phyloP scores from a whole-genome alignment of 2,113 vertebrate species.

The Takifugu bimaculatus region DNA sequence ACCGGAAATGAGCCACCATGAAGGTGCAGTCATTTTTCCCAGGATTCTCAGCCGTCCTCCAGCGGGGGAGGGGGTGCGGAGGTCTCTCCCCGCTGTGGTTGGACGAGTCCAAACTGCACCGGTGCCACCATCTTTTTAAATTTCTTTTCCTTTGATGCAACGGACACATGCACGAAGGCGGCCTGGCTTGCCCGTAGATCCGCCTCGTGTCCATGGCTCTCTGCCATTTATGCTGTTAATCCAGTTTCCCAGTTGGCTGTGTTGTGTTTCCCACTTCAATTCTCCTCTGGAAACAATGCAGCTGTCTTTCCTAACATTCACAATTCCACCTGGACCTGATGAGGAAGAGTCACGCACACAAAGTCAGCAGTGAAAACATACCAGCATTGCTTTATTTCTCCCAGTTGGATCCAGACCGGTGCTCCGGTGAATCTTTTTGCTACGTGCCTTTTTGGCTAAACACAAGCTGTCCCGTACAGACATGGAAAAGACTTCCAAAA shows the following conservation, averaged over 20 bases:
- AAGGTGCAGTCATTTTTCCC: slow-evolving; percentile 1
- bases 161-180: background rate
- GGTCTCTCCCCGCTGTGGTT: background rate
- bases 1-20: background rate
- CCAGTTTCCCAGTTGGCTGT: slow-evolving; percentile 29
- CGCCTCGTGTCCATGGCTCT: slow-evolving; percentile 32
- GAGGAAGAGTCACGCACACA: slow-evolving; percentile 7
- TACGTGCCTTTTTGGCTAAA: no score
- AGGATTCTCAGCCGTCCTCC: background rate
- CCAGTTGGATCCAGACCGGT: no score
- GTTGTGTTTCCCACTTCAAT: slow-evolving; percentile 23
- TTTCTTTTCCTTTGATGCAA: background rate
- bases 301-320: slow-evolving; percentile 46
- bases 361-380: no score
- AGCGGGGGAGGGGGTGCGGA: no score
- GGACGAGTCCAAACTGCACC: background rate
- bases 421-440: no score
- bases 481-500: no score
- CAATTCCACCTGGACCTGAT: slow-evolving; percentile 48
- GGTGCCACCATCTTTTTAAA: background rate
- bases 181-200: background rate
- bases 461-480: background rate
- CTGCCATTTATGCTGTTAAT: slow-evolving; percentile 49
- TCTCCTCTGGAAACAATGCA: slow-evolving; percentile 37
- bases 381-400: no score